These are phyloP conservation scores for Hipposideros larvatus DNA, from an alignment of 2,797 vertebrate genomes.

Conservation along the genomic window DNA sequence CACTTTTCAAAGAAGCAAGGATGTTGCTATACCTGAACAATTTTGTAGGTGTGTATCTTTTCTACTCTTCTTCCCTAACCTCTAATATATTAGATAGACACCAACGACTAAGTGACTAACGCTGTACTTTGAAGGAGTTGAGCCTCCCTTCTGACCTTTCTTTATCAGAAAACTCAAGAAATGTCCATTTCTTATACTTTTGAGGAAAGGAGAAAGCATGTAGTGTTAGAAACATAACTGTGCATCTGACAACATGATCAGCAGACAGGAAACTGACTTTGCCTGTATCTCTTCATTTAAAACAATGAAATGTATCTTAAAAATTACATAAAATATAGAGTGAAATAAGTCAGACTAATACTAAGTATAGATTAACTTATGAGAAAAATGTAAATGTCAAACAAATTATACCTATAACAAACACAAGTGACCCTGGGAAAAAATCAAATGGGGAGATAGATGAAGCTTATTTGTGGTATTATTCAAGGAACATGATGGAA, in stretches of 20 bases:
- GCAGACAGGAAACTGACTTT: not conserved
- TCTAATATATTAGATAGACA: not conserved
- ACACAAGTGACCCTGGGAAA: not conserved
- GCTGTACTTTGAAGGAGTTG: not conserved
- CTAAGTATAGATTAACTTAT: not conserved
- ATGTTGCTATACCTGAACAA: not conserved
- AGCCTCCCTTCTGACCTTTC: not conserved
- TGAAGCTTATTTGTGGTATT: not conserved
- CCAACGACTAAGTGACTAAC: not conserved
- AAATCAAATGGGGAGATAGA: conserved; percentile 4
- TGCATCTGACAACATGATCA: not conserved
- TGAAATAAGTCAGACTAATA: not conserved
- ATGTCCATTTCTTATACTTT: not conserved
- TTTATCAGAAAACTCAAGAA: not conserved
- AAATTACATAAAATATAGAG: not conserved
- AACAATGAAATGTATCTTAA: not conserved
- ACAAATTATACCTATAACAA: not conserved
- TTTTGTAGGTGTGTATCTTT: not conserved
- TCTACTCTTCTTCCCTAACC: not conserved
- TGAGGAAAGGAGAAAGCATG: not conserved
- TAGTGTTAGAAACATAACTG: not conserved
- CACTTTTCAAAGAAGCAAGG: not conserved
- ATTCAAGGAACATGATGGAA: not conserved
- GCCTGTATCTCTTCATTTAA: not conserved
- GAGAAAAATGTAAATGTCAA: not conserved